A percentile compares a stretch with the other conserved stretches of the same genome.
Evolutionary conservation across 2,797 vertebrate species (phyloP).

Genomic region (Huso huso): DNA sequence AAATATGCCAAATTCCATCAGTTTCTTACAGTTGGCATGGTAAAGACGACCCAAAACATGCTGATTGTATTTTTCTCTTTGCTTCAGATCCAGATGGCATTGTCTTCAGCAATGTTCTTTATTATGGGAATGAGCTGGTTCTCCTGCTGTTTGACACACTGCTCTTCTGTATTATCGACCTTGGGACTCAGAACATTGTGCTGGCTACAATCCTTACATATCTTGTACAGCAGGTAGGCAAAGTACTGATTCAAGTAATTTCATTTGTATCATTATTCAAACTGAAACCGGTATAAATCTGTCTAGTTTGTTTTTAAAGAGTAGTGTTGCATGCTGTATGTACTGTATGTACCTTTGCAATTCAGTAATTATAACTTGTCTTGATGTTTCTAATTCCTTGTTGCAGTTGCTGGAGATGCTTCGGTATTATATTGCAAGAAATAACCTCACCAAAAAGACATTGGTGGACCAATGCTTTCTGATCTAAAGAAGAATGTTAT

Average conservation of each 20-base stretch:
- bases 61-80: background rate
- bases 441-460: slow-evolving; percentile 23
- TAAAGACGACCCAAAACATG: no score
- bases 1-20: no score
- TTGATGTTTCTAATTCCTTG: background rate
- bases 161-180: slow-evolving; percentile 19
- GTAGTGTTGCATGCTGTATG: no score
- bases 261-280: no score
- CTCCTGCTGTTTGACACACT: slow-evolving; percentile 14
- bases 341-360: background rate
- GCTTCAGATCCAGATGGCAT: slow-evolving; percentile 13
- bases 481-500: slow-evolving; percentile 18
- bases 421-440: slow-evolving; percentile 15
- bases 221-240: slow-evolving; percentile 15
- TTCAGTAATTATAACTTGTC: background rate
- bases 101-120: slow-evolving; percentile 25
- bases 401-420: slow-evolving; percentile 20
- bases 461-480: slow-evolving; percentile 24
- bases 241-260: no score
- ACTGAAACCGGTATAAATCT: no score
- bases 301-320: no score
- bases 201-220: slow-evolving; percentile 17
- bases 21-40: no score
- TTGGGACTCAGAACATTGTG: slow-evolving; percentile 16
- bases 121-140: slow-evolving; percentile 13